phyloP scores from a whole-genome alignment of 35 echinoderm and acorn worm species.

The Apostichopus parvimensis region DNA sequence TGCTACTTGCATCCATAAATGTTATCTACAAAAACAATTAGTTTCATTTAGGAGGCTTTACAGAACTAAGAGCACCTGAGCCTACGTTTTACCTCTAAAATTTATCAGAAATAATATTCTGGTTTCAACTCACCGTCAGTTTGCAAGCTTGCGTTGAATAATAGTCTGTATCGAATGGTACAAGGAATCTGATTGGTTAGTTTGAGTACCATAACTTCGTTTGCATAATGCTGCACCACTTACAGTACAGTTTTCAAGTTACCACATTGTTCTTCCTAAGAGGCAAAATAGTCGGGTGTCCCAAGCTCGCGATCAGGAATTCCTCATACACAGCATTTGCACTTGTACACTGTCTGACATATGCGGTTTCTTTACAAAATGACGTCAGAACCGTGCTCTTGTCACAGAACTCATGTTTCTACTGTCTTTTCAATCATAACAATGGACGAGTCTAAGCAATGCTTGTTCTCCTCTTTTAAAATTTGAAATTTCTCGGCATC shows the following conservation, averaged over 20 bases:
- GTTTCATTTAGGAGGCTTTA: conserved; percentile 22
- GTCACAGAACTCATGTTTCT: too few species aligned
- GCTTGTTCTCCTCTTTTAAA: too few species aligned
- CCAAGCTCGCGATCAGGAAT: conserved; percentile 62
- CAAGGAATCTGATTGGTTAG: conserved; percentile 80
- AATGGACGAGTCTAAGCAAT: too few species aligned
- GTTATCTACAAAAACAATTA: conserved; percentile 19
- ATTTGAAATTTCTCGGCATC: too few species aligned
- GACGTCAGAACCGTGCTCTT: not conserved
- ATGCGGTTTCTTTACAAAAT: not conserved
- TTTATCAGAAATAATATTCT: conserved; percentile 99
- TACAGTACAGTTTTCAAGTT: conserved; percentile 1
- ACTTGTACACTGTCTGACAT: not conserved
- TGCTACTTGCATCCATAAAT: conserved; percentile 50
- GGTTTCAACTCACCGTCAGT: conserved; percentile 99
- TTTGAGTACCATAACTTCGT: not conserved
- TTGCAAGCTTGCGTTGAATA: conserved; percentile 90
- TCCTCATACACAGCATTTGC: not conserved
- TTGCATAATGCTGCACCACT: conserved; percentile 39
- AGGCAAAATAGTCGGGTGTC: conserved; percentile 66
- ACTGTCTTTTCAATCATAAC: too few species aligned
- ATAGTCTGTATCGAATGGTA: conserved; percentile 80
- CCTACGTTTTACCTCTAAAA: conserved; percentile 99
- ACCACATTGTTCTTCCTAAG: conserved; percentile 12
- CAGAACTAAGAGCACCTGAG: conserved; percentile 64